Evolutionary conservation across 2,888 invertebrate species (phyloP).

Genomic region (Idaea aversata): DNA sequence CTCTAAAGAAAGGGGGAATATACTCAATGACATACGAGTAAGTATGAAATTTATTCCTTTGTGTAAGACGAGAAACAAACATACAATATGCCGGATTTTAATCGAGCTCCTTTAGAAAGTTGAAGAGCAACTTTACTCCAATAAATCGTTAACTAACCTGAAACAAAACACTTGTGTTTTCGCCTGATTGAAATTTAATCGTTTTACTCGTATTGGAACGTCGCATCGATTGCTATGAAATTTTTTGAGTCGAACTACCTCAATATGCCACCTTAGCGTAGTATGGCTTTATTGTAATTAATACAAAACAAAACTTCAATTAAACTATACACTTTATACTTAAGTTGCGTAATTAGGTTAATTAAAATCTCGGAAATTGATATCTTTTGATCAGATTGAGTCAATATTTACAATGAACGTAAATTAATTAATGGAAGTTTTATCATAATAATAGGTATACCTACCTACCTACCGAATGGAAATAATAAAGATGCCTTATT

Average conservation of each 20-base stretch:
- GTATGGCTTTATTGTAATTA: no score
- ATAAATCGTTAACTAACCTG: neutral
- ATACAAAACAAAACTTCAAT: no score
- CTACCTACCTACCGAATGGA: no score
- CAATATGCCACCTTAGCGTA: neutral
- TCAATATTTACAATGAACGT: no score
- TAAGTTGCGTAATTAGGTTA: no score
- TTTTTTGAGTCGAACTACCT: neutral
- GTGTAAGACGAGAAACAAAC: neutral
- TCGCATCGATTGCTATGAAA: neutral
- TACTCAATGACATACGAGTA: neutral
- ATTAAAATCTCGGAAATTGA: no score
- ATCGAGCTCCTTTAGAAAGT: neutral
- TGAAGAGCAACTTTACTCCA: neutral
- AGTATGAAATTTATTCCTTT: neutral
- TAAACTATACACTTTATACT: no score
- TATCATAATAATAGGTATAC: no score
- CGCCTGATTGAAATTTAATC: conserved; percentile 1
- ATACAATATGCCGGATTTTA: neutral
- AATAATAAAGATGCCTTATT: no score
- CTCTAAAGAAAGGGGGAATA: neutral
- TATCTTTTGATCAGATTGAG: no score
- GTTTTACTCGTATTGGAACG: neutral
- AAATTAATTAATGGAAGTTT: no score
- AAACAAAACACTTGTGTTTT: neutral